Percentiles rank a stretch among this genome's conserved stretches.
Evolutionary conservation across 2,888 invertebrate species (phyloP).

Genomic region (Melieria crassipennis): DNA sequence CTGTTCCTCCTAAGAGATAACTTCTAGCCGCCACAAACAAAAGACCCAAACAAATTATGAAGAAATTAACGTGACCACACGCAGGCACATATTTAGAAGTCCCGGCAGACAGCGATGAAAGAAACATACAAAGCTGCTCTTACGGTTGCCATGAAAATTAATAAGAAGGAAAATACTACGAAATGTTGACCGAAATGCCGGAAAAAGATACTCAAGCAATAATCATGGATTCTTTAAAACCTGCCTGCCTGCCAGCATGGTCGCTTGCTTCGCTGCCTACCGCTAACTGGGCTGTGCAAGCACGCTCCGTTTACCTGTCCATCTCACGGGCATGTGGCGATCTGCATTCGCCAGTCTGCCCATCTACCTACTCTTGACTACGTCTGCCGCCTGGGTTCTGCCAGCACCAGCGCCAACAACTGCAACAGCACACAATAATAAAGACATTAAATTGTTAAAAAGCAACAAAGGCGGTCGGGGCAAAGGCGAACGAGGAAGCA

Average conservation of each 20-base stretch:
- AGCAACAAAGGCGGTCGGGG: constrained; percentile 36
- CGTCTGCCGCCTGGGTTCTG: not conserved
- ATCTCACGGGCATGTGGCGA: too few relatives aligned
- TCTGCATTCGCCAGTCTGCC: too few relatives aligned
- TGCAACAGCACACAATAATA: constrained; percentile 50
- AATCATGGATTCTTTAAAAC: constrained; percentile 61
- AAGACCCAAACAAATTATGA: constrained; percentile 56
- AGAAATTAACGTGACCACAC: constrained; percentile 61
- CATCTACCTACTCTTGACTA: not conserved
- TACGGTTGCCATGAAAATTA: too few relatives aligned
- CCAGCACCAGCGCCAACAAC: constrained; percentile 17
- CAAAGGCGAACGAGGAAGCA: constrained; percentile 18
- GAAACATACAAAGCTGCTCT: too few relatives aligned
- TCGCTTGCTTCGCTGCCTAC: not conserved
- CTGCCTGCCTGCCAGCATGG: constrained; percentile 16
- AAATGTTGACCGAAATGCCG: constrained; percentile 46
- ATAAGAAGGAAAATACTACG: constrained; percentile 22
- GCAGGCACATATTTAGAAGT: constrained; percentile 29
- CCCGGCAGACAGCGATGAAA: too few relatives aligned
- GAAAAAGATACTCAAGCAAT: constrained; percentile 61
- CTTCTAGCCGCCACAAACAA: constrained; percentile 40
- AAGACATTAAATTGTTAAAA: constrained; percentile 61
- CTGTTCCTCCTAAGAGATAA: not conserved
- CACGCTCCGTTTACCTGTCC: too few relatives aligned
- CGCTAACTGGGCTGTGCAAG: too few relatives aligned